These are phyloP conservation scores for Morpho helenor DNA, from an alignment of 2,888 invertebrate species.

Conservation along the genomic window DNA sequence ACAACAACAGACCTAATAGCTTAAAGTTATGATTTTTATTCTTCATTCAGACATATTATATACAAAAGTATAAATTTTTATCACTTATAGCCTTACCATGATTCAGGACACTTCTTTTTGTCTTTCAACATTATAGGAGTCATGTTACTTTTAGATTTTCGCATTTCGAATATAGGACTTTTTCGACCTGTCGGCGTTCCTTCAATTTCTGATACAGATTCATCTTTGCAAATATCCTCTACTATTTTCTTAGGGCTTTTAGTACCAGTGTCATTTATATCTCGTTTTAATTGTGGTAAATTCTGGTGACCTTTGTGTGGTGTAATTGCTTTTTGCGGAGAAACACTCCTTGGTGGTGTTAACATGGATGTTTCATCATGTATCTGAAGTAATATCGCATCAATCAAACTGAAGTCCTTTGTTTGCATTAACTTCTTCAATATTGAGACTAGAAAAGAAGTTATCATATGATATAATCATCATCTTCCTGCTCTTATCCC, in stretches of 20 bases:
- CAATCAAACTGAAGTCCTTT: constrained; percentile 48
- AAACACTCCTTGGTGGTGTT: constrained; percentile 25
- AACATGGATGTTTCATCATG: constrained; percentile 37
- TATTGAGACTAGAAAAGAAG: constrained; percentile 36
- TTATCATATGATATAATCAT: background rate
- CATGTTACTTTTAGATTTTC: constrained; percentile 14
- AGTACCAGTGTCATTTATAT: constrained; percentile 7
- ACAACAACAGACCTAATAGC: too few species aligned
- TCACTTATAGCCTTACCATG: constrained; percentile 42
- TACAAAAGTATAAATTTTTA: too few species aligned
- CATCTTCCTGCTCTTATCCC: too few species aligned
- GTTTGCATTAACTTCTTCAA: constrained; percentile 53
- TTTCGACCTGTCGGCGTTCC: constrained; percentile 56
- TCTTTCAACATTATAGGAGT: constrained; percentile 37
- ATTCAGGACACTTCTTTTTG: constrained; percentile 59
- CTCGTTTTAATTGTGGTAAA: background rate
- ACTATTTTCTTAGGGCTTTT: constrained; percentile 29
- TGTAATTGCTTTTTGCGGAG: background rate
- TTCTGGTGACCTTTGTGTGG: constrained; percentile 1
- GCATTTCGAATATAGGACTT: constrained; percentile 60
- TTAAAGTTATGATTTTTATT: too few species aligned
- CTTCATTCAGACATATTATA: too few species aligned
- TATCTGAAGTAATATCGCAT: constrained; percentile 51
- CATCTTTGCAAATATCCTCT: constrained; percentile 36
- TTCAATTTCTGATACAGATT: constrained; percentile 57